phyloP scores from a whole-genome alignment of 2,888 invertebrate species.

The Hipparchia sbordonii region DNA sequence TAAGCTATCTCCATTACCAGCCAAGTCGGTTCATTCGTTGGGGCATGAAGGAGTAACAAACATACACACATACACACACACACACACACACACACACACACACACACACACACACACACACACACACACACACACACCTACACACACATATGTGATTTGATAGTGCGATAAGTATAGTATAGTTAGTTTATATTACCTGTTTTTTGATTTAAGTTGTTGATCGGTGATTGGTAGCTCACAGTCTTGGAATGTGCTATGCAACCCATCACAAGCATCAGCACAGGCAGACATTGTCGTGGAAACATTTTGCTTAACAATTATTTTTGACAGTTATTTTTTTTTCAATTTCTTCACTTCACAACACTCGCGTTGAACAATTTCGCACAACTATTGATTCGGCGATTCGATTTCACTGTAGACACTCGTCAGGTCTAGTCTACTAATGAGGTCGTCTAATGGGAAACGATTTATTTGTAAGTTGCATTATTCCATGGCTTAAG shows the following conservation, averaged over 20 bases:
- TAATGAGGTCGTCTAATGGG: conserved; percentile 50
- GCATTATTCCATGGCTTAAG: neutral
- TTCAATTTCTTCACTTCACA: conserved; percentile 28
- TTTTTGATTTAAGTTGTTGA: conserved; percentile 57
- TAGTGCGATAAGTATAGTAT: too few relatives aligned
- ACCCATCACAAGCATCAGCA: conserved; percentile 59
- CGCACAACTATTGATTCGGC: conserved; percentile 7
- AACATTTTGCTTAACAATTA: conserved; percentile 53
- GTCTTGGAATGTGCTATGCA: conserved; percentile 66
- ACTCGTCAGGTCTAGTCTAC: conserved; percentile 8
- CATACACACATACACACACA: too few relatives aligned
- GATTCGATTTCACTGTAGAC: conserved; percentile 3
- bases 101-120: too few relatives aligned
- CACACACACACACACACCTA: too few relatives aligned
- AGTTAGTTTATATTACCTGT: conserved; percentile 53
- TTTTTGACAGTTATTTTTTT: conserved; percentile 30
- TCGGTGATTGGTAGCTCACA: conserved; percentile 59
- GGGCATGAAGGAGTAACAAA: too few relatives aligned
- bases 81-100: too few relatives aligned
- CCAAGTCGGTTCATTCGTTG: too few relatives aligned
- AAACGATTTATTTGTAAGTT: conserved; percentile 3
- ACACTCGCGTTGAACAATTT: conserved; percentile 4
- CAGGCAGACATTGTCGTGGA: conserved; percentile 56
- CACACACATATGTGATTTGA: too few relatives aligned
- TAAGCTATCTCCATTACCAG: too few relatives aligned